Base-by-base conservation (phyloP, 1,140 invertebrate genomes). In the Tetramorium parvispinum region DNA sequence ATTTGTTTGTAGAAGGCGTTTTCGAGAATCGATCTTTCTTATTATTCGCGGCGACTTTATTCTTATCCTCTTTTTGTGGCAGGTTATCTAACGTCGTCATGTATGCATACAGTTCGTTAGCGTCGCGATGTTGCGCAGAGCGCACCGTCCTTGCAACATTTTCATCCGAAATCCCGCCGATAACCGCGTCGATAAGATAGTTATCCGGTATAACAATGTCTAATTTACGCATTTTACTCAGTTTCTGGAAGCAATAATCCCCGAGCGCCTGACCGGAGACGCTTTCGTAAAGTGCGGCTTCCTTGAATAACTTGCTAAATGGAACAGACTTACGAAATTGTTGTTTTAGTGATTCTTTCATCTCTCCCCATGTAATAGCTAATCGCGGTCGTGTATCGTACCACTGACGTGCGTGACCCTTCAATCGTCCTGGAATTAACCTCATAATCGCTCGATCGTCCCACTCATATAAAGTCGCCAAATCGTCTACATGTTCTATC, bases 171-270 rank as follows among this genome's bases (percentile, higher is more conserved):
- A 86, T 70, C 0, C 63, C 53, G 37, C 65, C 18, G 1, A 79
- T 65, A 0, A 63, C 49, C 0, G 65, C 73, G 5, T 82, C 79
- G 0, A 83, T 59, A 0, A 75, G 4, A 10, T 77, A 85, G 18
- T 75, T 63, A 2, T 86, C 76, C 0, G 65, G 27, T 0, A 86
- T 37, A 1, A 1, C 2, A 1, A 81, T 61, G 0, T 86, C 24
- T 18, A 86, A 10, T 0, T 59, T 37, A 1, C 68, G n/a, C 0
- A 82, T 53, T 2, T 63, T 24, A 7, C 32, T 21, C 0, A 86
- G 2, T 13, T 86, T 82, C 0, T 82, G 68, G 13, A 86, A 75
- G 3, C 59, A 86, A 13, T 86, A 75, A 6, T 86, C 85, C 0
- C 85, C 57, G 0, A 86, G 13, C 0, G 66, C 0, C 10, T 86